Conservation (phyloP, 2,888 invertebrate genomes). For the Hemithea aestivaria region DNA sequence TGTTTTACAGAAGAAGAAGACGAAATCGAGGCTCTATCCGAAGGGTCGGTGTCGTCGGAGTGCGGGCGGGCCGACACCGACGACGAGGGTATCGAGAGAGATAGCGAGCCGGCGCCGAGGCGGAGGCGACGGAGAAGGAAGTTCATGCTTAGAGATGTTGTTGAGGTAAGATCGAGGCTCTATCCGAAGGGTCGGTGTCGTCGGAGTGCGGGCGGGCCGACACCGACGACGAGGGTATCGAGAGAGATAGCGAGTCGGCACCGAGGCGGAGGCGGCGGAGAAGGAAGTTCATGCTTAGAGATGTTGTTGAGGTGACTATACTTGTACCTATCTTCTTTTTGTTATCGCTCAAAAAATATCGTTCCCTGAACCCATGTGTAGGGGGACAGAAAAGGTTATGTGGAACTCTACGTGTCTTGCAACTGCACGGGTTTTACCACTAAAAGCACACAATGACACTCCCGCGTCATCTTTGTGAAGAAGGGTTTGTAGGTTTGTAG, state of each 20-base stretch:
- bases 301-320: conserved; percentile 82
- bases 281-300: conserved; percentile 71
- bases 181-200: conserved; percentile 64
- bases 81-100: conserved; percentile 94
- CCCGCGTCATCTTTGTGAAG: no score
- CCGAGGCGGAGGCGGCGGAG: conserved; percentile 63
- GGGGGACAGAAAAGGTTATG: no score
- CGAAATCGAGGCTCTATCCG: conserved; percentile 59
- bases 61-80: conserved; percentile 76
- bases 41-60: conserved; percentile 67
- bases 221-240: conserved; percentile 92
- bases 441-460: no score
- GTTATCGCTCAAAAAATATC: no score
- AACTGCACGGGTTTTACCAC: no score
- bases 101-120: conserved; percentile 80
- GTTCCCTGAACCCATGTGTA: no score
- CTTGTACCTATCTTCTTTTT: no score
- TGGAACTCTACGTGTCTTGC: no score
- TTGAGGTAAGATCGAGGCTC: conserved; percentile 67
- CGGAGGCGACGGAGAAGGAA: conserved; percentile 62
- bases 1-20: conserved; percentile 63
- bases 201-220: conserved; percentile 68
- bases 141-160: conserved; percentile 77
- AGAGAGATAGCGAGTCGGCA: conserved; percentile 85
- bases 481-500: no score